Evolutionary conservation across 2,113 vertebrate species (phyloP).

Genomic region (Varanus salvator): DNA sequence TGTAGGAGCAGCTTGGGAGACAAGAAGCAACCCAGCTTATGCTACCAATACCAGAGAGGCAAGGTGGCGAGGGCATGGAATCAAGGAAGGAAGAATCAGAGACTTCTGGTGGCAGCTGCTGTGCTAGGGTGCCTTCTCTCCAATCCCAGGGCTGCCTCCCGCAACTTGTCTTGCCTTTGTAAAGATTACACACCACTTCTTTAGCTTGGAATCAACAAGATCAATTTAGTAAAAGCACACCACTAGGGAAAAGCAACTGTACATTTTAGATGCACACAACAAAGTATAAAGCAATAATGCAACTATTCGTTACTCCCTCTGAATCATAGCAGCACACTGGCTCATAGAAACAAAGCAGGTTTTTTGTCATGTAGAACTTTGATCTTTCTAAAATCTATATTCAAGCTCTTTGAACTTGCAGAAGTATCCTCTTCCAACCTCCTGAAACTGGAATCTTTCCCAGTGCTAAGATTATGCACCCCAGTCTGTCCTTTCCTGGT

Average conservation of each 20-base stretch:
- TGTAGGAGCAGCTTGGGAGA: no score
- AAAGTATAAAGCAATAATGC: not conserved
- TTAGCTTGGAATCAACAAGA: not conserved
- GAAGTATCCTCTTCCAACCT: conserved; percentile 19
- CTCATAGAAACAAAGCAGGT: not conserved
- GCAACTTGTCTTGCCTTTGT: not conserved
- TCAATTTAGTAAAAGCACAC: not conserved
- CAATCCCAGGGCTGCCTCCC: not conserved
- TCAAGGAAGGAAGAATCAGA: no score
- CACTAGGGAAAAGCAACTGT: not conserved
- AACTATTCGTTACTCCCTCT: not conserved
- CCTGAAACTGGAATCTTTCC: conserved; percentile 5
- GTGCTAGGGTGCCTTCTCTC: not conserved
- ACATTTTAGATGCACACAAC: not conserved
- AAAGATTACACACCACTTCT: not conserved
- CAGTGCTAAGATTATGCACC: conserved; percentile 10
- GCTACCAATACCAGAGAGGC: no score
- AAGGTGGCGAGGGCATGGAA: no score
- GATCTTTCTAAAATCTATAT: not conserved
- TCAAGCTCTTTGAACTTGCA: not conserved
- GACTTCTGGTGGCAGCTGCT: not conserved
- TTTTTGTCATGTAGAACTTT: not conserved
- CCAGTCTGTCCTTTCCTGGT: not conserved
- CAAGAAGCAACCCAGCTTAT: no score
- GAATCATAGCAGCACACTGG: not conserved